Conservation (phyloP, 2,888 invertebrate genomes). For the Scaptomyza parva region DNA sequence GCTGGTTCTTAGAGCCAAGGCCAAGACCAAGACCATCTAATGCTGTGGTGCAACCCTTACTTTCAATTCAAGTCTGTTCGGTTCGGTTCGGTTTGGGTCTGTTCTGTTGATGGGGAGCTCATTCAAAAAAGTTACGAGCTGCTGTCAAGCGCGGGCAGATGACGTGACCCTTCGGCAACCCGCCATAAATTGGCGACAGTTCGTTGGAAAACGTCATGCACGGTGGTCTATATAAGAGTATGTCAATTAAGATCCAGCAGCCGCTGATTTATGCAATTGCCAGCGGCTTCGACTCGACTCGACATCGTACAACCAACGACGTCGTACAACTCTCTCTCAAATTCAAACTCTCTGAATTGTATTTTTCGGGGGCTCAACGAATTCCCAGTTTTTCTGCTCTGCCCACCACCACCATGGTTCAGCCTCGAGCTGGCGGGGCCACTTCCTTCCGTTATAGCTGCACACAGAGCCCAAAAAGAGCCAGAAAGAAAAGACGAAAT, state of each 20-base stretch:
- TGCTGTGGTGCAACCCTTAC: conserved; percentile 3
- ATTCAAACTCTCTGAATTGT: conserved; percentile 9
- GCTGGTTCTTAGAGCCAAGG: conserved; percentile 5
- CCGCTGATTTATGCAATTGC: conserved; percentile 77
- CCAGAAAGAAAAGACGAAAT: conserved; percentile 2
- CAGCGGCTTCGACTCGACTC: conserved; percentile 34
- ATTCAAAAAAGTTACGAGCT: conserved; percentile 58
- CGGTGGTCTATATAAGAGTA: conserved; percentile 72
- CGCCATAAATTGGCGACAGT: conserved; percentile 76
- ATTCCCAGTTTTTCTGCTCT: conserved; percentile 6
- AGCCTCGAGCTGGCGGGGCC: conserved; percentile 36
- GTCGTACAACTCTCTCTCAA: conserved; percentile 26
- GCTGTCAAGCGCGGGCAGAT: conserved; percentile 69
- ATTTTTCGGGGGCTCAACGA: conserved; percentile 6
- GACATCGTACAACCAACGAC: conserved; percentile 10
- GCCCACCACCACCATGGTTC: conserved; percentile 14
- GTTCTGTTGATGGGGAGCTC: conserved; percentile 3
- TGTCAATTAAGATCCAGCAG: conserved; percentile 71
- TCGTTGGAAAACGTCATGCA: conserved; percentile 61
- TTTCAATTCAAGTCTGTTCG: not conserved
- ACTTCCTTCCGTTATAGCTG: conserved; percentile 77
- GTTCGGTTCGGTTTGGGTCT: not conserved
- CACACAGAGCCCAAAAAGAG: conserved; percentile 21
- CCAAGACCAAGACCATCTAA: conserved; percentile 9
- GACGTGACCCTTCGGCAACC: conserved; percentile 68